These are phyloP conservation scores for Tetragnatha versicolor DNA, from an alignment of 1,140 invertebrate species.

Conservation along the genomic window DNA sequence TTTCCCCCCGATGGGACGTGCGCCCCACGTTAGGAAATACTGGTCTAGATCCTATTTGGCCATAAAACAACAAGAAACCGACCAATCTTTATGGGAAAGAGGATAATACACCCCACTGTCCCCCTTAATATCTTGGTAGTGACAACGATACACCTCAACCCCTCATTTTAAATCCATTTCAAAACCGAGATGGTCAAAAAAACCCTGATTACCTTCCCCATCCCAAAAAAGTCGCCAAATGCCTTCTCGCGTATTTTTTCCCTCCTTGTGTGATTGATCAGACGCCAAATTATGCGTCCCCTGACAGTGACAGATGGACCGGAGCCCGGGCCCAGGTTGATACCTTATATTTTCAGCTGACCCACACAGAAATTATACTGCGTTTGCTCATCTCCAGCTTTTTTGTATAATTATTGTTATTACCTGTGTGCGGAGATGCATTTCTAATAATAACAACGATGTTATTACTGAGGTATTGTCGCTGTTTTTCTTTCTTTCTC, in stretches of 20 bases:
- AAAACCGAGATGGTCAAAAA: too few relatives aligned
- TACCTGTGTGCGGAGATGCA: background rate
- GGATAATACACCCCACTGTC: too few relatives aligned
- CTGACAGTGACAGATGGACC: conserved; percentile 18
- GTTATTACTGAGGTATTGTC: background rate
- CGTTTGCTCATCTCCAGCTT: background rate
- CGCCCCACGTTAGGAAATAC: too few relatives aligned
- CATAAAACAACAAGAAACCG: too few relatives aligned
- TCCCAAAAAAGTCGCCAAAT: too few relatives aligned
- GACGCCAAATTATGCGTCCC: conserved; percentile 11
- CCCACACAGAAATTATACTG: conserved; percentile 10
- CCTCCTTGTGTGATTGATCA: conserved; percentile 26
- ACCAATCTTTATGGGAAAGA: too few relatives aligned
- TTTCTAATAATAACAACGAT: conserved; percentile 18
- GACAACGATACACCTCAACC: too few relatives aligned
- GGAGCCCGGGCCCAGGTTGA: background rate
- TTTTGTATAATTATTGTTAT: background rate
- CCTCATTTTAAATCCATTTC: too few relatives aligned
- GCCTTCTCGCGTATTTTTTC: background rate
- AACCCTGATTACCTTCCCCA: too few relatives aligned
- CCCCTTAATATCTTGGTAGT: too few relatives aligned
- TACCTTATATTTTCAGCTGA: conserved; percentile 36
- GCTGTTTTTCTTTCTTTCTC: background rate
- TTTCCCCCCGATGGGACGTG: too few relatives aligned
- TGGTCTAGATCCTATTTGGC: too few relatives aligned